These are phyloP conservation scores for Drosophila burlai DNA, from an alignment of 1,140 invertebrate genomes.

Conservation along the genomic window DNA sequence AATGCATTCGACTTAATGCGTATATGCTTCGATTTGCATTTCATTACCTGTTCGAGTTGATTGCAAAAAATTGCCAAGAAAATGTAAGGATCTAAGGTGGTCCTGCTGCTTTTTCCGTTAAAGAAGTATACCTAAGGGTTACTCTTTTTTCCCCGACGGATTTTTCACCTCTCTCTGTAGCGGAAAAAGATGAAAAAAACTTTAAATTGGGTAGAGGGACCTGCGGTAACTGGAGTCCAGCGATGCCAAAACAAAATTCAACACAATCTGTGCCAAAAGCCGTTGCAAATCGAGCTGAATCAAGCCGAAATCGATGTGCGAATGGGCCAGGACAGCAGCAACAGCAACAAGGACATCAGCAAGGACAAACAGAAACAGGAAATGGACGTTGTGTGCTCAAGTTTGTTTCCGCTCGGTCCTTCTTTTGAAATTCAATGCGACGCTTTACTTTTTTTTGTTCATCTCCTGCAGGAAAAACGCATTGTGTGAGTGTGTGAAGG, in stretches of 20 bases:
- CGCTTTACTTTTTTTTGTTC: constrained; percentile 15
- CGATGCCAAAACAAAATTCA: constrained; percentile 54
- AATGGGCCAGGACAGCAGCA: constrained; percentile 46
- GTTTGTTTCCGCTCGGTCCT: constrained; percentile 73
- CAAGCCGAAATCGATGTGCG: constrained; percentile 50
- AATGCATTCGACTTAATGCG: constrained; percentile 46
- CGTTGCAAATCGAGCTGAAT: constrained; percentile 79
- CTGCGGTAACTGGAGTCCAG: constrained; percentile 38
- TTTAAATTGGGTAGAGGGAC: not conserved
- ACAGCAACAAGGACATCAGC: constrained; percentile 26
- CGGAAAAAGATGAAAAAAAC: not conserved
- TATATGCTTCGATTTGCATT: constrained; percentile 72
- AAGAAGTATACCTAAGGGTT: not conserved
- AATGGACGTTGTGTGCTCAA: constrained; percentile 82
- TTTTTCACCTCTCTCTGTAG: not conserved
- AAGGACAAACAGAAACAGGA: constrained; percentile 80
- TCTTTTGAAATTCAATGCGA: constrained; percentile 78
- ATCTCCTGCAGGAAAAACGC: constrained; percentile 38
- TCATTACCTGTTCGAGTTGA: constrained; percentile 60
- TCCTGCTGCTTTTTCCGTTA: not conserved
- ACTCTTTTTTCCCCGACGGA: constrained; percentile 1
- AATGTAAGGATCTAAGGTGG: constrained; percentile 4
- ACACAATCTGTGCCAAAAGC: constrained; percentile 77
- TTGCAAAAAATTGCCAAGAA: constrained; percentile 35
- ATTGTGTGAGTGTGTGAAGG: constrained; percentile 14